Evolutionary conservation across 2,888 invertebrate genomes (phyloP).

Genomic region (Hyposoter didymator): DNA sequence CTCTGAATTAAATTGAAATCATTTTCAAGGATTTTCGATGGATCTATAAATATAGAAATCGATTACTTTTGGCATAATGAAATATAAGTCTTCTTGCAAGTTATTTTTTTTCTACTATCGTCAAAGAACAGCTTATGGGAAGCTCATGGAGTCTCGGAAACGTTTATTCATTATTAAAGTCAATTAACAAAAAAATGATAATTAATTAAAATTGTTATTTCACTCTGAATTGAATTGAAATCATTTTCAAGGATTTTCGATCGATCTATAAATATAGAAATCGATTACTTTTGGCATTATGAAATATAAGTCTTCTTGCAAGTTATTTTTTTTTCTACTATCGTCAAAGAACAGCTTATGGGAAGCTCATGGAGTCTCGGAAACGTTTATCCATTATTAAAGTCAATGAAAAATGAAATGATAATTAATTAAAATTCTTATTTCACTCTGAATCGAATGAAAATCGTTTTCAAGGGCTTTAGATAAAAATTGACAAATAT

Average conservation of each 20-base stretch:
- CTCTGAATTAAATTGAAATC: not conserved
- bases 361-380: not conserved
- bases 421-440: not conserved
- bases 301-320: not conserved
- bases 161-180: not conserved
- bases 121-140: not conserved
- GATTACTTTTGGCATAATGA: not conserved
- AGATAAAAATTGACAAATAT: not conserved
- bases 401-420: not conserved
- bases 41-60: not conserved
- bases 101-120: not conserved
- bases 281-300: not conserved
- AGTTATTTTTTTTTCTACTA: not conserved
- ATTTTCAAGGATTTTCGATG: not conserved
- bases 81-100: not conserved
- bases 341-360: not conserved
- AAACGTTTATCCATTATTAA: not conserved
- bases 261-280: not conserved
- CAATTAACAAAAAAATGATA: not conserved
- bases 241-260: not conserved
- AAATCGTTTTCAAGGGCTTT: not conserved
- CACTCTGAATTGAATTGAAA: not conserved
- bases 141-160: not conserved
- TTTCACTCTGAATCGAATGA: not conserved
- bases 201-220: not conserved